A percentile compares a stretch with the other conserved stretches of the same genome.
Evolutionary conservation across 2,888 invertebrate species (phyloP).

Genomic region (Apodemia hepburni): DNA sequence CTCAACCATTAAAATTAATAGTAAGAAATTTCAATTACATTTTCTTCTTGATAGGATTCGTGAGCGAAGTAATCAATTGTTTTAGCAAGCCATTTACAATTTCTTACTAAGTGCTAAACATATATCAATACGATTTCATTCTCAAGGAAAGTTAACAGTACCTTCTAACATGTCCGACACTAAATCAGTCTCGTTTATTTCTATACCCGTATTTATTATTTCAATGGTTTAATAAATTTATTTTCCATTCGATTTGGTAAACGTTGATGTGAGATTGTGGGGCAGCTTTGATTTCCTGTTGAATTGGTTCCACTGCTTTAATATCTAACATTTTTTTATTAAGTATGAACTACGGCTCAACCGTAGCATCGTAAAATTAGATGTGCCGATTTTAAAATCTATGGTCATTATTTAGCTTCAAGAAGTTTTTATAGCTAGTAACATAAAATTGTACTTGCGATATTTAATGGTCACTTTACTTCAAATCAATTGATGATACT

Average conservation of each 20-base stretch:
- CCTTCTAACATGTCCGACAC: constrained; percentile 21
- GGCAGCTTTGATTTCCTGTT: constrained; percentile 18
- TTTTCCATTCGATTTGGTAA: constrained; percentile 14
- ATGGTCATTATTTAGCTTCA: not conserved
- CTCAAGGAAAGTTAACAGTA: constrained; percentile 25
- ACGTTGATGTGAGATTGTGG: constrained; percentile 21
- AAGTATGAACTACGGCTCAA: not conserved
- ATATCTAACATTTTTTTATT: not conserved
- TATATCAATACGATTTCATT: constrained; percentile 20
- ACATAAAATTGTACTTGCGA: not conserved
- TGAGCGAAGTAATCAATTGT: constrained; percentile 6
- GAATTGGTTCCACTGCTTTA: not conserved
- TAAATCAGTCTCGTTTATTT: constrained; percentile 26
- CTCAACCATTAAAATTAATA: not conserved
- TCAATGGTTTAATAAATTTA: constrained; percentile 21
- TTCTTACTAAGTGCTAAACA: constrained; percentile 9
- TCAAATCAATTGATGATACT: too few species aligned
- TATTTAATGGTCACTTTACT: too few species aligned
- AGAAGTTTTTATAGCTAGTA: not conserved
- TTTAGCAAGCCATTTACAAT: constrained; percentile 6
- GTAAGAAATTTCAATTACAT: not conserved
- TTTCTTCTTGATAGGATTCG: not conserved
- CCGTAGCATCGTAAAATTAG: not conserved
- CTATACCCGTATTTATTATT: constrained; percentile 19
- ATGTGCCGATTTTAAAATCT: not conserved